These are phyloP conservation scores for Leuciscus idus DNA, from an alignment of 2,113 vertebrate species.

Conservation along the genomic window DNA sequence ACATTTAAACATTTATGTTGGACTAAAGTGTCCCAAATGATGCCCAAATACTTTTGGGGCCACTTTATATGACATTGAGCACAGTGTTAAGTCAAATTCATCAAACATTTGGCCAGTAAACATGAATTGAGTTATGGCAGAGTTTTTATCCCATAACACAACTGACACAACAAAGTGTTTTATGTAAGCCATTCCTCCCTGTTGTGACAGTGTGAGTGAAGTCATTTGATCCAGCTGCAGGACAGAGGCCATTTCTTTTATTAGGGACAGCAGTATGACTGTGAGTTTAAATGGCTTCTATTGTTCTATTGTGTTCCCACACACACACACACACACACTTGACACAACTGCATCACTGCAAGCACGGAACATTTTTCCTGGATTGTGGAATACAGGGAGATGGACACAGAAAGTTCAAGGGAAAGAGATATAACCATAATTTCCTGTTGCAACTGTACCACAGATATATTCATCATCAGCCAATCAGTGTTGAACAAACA, in stretches of 20 bases:
- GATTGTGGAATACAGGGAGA: neutral
- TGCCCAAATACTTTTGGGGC: neutral
- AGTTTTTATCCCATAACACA: neutral
- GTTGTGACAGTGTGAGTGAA: slow-evolving; percentile 13
- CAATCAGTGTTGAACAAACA: slow-evolving; percentile 53
- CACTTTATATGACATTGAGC: neutral
- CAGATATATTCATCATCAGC: slow-evolving; percentile 1
- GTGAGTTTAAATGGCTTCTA: slow-evolving; percentile 19
- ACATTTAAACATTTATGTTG: neutral
- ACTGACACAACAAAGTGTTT: neutral
- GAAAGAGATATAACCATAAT: neutral
- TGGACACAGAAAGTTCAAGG: neutral
- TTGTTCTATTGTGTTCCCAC: slow-evolving; percentile 16
- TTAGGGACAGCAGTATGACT: slow-evolving; percentile 11
- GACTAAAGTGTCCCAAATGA: neutral
- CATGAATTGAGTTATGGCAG: neutral
- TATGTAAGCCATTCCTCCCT: neutral
- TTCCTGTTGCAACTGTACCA: neutral
- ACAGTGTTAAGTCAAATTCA: neutral
- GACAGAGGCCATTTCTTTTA: slow-evolving; percentile 27
- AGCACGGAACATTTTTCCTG: neutral
- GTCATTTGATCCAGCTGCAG: slow-evolving; percentile 33
- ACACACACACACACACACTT: neutral
- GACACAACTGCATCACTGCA: neutral
- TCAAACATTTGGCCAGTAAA: neutral